A percentile compares a stretch with the other conserved stretches of the same genome.
Conservation (phyloP, 2,113 vertebrate genomes). For the Bothrops jararaca region DNA sequence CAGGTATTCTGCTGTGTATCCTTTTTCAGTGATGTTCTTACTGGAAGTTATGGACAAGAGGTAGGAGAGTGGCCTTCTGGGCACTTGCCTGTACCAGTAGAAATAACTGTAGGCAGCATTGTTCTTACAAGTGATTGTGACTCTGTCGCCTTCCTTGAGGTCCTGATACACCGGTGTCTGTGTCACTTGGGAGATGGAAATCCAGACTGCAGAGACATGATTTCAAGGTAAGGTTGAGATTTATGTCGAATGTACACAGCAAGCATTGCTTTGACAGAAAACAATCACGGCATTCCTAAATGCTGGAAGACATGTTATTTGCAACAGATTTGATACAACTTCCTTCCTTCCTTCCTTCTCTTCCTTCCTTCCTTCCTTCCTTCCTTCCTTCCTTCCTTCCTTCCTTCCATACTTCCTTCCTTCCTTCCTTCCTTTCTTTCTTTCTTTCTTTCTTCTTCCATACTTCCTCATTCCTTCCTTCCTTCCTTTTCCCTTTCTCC, state of each 20-base stretch:
- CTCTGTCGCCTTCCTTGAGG: background rate
- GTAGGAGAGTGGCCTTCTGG: background rate
- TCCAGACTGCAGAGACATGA: background rate
- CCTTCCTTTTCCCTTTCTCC: too few relatives aligned
- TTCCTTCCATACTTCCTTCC: too few relatives aligned
- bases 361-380: background rate
- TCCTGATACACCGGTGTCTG: background rate
- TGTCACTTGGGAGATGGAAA: background rate
- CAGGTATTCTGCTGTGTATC: background rate
- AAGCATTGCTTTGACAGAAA: background rate
- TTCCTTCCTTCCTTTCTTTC: background rate
- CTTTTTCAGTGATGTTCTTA: background rate
- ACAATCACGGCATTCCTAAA: background rate
- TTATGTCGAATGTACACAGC: background rate
- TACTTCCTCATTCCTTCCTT: background rate
- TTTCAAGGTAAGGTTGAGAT: background rate
- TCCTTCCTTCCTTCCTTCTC: background rate
- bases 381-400: too few relatives aligned
- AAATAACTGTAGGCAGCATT: fast-evolving
- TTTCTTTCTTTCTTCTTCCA: too few relatives aligned
- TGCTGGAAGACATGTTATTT: background rate
- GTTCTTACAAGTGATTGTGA: background rate
- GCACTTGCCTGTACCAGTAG: background rate
- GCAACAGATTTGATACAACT: background rate
- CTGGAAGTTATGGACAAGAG: background rate